phyloP scores from a whole-genome alignment of 1,140 invertebrate species.

The Schmidtea mediterranea region DNA sequence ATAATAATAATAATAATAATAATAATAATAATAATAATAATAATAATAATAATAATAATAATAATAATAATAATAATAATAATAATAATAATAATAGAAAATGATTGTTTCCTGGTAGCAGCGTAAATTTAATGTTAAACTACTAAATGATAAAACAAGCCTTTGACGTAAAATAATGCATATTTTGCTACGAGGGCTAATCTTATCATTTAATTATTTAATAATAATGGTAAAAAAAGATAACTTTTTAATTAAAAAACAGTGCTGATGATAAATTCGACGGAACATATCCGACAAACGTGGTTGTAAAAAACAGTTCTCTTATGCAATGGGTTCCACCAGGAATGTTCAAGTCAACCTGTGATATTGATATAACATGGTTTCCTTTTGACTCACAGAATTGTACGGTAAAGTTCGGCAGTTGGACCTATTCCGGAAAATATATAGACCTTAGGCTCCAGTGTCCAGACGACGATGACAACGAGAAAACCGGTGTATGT shows the following conservation, averaged over 20 bases:
- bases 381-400: constrained; percentile 9
- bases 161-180: too few relatives aligned
- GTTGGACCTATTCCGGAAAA: constrained; percentile 9
- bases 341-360: constrained; percentile 2
- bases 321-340: constrained; percentile 40
- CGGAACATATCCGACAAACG: constrained; percentile 65
- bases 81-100: too few relatives aligned
- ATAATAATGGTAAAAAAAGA: constrained; percentile 25
- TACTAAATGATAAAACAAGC: too few relatives aligned
- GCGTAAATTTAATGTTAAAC: too few relatives aligned
- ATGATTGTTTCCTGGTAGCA: too few relatives aligned
- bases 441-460: constrained; percentile 7
- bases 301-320: constrained; percentile 33
- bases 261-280: constrained; percentile 95
- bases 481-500: background rate
- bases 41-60: too few relatives aligned
- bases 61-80: too few relatives aligned
- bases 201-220: too few relatives aligned
- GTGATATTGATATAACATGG: constrained; percentile 4
- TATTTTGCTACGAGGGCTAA: too few relatives aligned
- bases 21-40: too few relatives aligned
- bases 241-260: constrained; percentile 23
- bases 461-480: background rate
- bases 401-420: constrained; percentile 11
- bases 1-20: too few relatives aligned